Base-by-base conservation (phyloP, 2,888 invertebrate genomes). In the Cheilosia scutellata region DNA sequence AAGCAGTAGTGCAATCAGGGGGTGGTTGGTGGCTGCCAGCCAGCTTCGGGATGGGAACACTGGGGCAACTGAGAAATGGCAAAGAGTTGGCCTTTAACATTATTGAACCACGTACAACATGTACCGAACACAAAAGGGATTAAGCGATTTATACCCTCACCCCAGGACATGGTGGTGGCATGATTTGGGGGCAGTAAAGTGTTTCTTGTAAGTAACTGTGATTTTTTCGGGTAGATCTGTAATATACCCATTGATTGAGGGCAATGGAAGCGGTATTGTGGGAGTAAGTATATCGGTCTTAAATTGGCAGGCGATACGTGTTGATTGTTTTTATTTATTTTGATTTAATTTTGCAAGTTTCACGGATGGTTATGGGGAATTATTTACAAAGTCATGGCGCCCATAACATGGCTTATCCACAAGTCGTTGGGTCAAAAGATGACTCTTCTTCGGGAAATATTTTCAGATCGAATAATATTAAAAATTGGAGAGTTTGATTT, bases 101-200 rank as follows among this genome's bases (percentile, higher is more conserved):
- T 82, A 72, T 82, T 86, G 82, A 68, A 76, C 80, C 82, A 86
- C 86, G 86, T 86, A 86, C 86, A 71, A 72, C 80, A 86, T 84
- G 79, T 86, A 82, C 82, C 57, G 44, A 86, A 68, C 76, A 82
- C 86, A 77, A 82, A 82, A 72, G 86, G 72, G 86, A 86, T 86
- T 86, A 86, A 86, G 82, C 80, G 86, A 86, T 86, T 86, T 86
- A 82, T 86, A 72, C 66, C 66, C 71, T 60, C 60, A 60, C 60
- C 60, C 65, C 33, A 70, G 51, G 62, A 57, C 27, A 6, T 47
- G 60, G 62, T 51, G 65, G 53, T 55, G 68, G 40, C 33, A 31
- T 25, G 72, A 55, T 71, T 42, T 55, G 47, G 72, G 49, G 40
- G 25, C 31, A 44, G 72, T 47, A 49, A 57, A 86, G 80, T 71